Percentiles rank a stretch among this genome's conserved stretches.
phyloP scores from a whole-genome alignment of 2,888 invertebrate species.

The Acrobasis repandana region DNA sequence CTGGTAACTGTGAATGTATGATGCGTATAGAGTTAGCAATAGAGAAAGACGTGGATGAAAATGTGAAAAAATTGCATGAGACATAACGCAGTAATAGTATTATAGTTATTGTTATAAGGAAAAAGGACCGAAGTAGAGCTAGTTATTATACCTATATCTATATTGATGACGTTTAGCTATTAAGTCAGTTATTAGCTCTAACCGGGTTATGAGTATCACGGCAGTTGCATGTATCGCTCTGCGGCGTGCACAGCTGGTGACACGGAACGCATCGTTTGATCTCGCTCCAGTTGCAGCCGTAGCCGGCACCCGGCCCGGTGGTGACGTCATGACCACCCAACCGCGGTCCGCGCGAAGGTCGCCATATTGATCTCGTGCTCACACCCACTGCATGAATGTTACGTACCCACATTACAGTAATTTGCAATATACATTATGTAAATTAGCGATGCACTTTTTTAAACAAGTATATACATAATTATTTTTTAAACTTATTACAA shows the following conservation, averaged over 20 bases:
- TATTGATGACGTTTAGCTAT: background rate
- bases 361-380: conserved; percentile 73
- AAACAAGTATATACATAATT: background rate
- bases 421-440: conserved; percentile 2
- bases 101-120: too few relatives aligned
- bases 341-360: conserved; percentile 70
- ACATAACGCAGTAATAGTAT: too few relatives aligned
- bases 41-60: too few relatives aligned
- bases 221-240: background rate
- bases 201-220: background rate
- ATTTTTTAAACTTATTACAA: too few relatives aligned
- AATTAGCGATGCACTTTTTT: background rate
- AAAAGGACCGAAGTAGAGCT: too few relatives aligned
- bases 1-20: too few relatives aligned
- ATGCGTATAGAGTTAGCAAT: too few relatives aligned
- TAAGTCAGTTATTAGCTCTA: background rate
- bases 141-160: too few relatives aligned
- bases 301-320: conserved; percentile 59
- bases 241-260: conserved; percentile 50
- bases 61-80: too few relatives aligned
- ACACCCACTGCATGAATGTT: conserved; percentile 44
- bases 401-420: conserved; percentile 26
- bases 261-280: conserved; percentile 53
- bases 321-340: conserved; percentile 69
- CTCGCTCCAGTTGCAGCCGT: conserved; percentile 60